Base-by-base conservation (phyloP, 2,113 vertebrate genomes). In the Oxygymnocypris stewartii region DNA sequence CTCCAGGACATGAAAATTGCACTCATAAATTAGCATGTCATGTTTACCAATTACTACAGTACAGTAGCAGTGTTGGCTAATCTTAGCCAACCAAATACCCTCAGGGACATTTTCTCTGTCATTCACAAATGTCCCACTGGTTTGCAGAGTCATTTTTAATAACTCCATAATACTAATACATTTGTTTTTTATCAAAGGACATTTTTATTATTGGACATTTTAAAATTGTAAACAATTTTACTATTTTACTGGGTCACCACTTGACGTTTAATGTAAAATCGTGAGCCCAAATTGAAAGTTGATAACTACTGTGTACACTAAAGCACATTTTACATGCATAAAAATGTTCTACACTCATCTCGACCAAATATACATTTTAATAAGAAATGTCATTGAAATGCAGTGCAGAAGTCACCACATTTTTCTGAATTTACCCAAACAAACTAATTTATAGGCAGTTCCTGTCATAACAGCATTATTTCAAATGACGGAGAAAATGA, bases 21-120 rank as follows among this genome's bases (percentile, higher is more conserved):
- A 12, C 2, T 23, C 80, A 71, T 82, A 82, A 82, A 82, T 82
- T 69, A 23, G 12, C 23, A 59, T 54, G 69, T 59, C 69, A 73
- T 42, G 49, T 51, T 4, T 74, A 16, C 61, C 20, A 51, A 71
- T 67, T 51, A 51, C 81, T 54, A 11, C 12, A 42, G n/a, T n/a
- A n/a, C n/a, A n/a, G 40, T 49, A 16, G 28, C 65, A 16, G 3
- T 69, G 23, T 73, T 74, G 31, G 12, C 11, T 57, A n/a, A 84
- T 74, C 47, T 57, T 20, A 54, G 11, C 31, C 14, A 31, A 10
- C 16, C 49, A 57, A 14, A 61, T 6, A 40, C 54, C 11, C 35
- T 14, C 20, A 42, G 35, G 57, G 63, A 80, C 23, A n/a, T 42
- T 59, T 59, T 35, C 18, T 75, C 18, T 59, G 78, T 37, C 31